These are phyloP conservation scores for Montifringilla adamsi DNA, from an alignment of 2,113 vertebrate species.

Conservation along the genomic window DNA sequence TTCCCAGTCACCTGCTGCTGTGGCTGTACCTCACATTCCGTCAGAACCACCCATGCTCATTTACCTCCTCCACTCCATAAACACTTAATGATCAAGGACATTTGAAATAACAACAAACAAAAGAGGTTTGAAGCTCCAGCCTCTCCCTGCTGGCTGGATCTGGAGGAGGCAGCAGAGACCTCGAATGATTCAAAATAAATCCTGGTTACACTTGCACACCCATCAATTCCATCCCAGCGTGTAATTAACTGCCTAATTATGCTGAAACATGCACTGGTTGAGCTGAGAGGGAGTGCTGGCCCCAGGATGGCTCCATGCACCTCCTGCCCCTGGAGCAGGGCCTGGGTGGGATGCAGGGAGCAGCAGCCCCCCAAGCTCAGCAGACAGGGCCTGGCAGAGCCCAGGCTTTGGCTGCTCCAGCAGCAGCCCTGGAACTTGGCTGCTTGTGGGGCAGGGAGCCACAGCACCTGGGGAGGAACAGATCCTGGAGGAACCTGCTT, in stretches of 20 bases:
- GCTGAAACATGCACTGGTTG: background rate
- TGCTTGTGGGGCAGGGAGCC: background rate
- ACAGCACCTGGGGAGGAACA: background rate
- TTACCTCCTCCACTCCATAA: background rate
- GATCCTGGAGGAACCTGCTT: background rate
- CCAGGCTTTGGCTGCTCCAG: background rate
- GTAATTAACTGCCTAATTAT: conserved; percentile 66
- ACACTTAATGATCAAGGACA: background rate
- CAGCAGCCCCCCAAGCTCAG: fast-evolving
- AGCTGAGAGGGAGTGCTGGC: background rate
- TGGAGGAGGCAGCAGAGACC: background rate
- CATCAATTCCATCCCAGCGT: background rate
- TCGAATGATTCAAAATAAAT: background rate
- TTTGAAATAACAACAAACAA: background rate
- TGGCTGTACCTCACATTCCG: background rate
- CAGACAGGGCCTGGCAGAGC: background rate
- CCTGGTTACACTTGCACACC: background rate
- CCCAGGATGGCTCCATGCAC: background rate
- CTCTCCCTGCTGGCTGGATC: background rate
- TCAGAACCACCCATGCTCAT: background rate
- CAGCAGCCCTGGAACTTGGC: background rate
- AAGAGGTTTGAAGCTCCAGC: background rate
- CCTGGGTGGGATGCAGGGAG: too few relatives aligned
- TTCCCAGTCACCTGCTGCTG: background rate
- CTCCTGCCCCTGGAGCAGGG: background rate